A percentile compares a stretch with the other conserved stretches of the same genome.
Evolutionary conservation across 2,888 invertebrate species (phyloP).

Genomic region (Caradrina clavipalpis): DNA sequence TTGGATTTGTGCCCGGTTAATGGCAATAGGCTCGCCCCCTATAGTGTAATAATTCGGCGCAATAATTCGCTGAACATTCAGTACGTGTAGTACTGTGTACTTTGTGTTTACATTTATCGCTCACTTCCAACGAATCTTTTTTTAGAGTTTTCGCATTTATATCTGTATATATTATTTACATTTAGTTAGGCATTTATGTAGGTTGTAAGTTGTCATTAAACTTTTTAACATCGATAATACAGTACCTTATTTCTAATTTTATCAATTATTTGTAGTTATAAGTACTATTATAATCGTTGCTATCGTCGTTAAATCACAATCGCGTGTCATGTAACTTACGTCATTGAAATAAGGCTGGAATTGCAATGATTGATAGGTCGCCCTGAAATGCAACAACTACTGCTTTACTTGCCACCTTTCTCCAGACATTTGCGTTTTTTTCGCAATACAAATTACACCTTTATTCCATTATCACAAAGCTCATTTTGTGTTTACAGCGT

Average conservation of each 20-base stretch:
- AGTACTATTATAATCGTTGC: not conserved
- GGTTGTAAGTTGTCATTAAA: not conserved
- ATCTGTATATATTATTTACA: constrained; percentile 1
- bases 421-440: no score
- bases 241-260: not conserved
- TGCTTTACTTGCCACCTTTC: not conserved
- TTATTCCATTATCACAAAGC: not conserved
- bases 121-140: not conserved
- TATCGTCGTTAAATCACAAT: no score
- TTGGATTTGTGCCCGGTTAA: no score
- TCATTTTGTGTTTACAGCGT: not conserved
- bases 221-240: constrained; percentile 12
- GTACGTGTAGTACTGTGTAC: no score
- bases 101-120: no score
- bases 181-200: constrained; percentile 5
- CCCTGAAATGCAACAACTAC: not conserved
- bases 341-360: not conserved
- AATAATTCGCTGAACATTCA: not conserved
- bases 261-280: no score
- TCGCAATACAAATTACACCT: not conserved
- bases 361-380: not conserved
- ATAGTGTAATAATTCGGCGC: no score
- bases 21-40: no score
- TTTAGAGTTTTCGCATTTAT: constrained; percentile 45
- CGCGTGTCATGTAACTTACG: not conserved